Evolutionary conservation across 2,888 invertebrate species (phyloP), one percentile per base, ranked within the genome.

Genomic region (Caenorhabditis japonica): DNA sequence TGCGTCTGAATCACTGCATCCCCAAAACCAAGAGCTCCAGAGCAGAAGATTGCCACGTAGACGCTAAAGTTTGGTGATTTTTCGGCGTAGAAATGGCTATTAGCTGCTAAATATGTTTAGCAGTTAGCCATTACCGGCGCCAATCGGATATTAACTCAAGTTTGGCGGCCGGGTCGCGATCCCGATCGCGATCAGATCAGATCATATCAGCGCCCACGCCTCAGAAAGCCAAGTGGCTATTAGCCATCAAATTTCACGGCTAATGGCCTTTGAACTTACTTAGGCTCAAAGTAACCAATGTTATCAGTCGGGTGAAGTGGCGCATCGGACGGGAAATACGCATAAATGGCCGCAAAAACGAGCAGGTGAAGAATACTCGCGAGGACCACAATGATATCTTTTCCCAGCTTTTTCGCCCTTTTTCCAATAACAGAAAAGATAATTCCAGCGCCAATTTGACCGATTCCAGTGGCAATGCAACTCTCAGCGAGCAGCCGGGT

Each of bases 1-100:
- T 73, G 73, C 8, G 68, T 68, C 23, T 73, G 73, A 10, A 73
- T 49, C 7, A 73, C 53, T 4, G 73, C 73, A 33, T 73, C 73
- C 1, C 73, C 73, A 21, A 73, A 61, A 10, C 73, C 73, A 7
- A 73, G 64, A 17, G 55, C 27, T 12, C 55, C 60, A 3, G 73
- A 73, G 15, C 68, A 61, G 23, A 46, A 19, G 8, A 61, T 58
- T 10, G 73, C 73, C n/a, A 73, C 36, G 34, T 56, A 23, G 30
- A 43, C 36, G 33, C 72, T 73, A 60, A 27, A 70, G 55, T 13
- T 34, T 17, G 23, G 17, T 12, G 15, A 34, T 33, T 34, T 33
- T n/a, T n/a, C n/a, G n/a, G n/a, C n/a, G n/a, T n/a, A n/a, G n/a
- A n/a, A n/a, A n/a, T n/a, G n/a, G n/a, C n/a, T n/a, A n/a, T n/a